Conservation (phyloP, 2,113 vertebrate species). For the Cavia porcellus region DNA sequence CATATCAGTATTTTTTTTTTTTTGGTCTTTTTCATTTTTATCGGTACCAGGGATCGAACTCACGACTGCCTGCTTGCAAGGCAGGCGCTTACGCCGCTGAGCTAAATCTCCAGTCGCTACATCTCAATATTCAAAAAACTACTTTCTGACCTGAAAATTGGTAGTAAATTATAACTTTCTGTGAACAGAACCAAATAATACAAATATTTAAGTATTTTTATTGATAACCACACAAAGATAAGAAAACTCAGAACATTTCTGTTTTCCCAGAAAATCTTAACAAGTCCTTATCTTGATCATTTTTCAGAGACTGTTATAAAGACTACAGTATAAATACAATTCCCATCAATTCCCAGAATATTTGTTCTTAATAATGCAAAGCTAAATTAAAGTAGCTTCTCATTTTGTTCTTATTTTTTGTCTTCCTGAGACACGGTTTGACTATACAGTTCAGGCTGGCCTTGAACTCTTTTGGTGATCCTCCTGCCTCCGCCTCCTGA, state of each 20-base stretch:
- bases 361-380: background rate
- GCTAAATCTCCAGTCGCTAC: no score
- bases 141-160: slow-evolving; percentile 43
- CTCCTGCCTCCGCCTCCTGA: background rate
- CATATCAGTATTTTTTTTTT: background rate
- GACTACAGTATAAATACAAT: slow-evolving; percentile 28
- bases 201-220: slow-evolving; percentile 24
- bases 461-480: background rate
- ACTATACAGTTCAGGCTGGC: background rate
- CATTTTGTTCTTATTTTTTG: background rate
- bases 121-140: slow-evolving; percentile 22
- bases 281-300: background rate
- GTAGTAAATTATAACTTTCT: slow-evolving; percentile 16
- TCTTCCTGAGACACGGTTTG: no score
- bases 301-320: slow-evolving; percentile 43
- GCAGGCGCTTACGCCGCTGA: no score
- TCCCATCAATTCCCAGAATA: slow-evolving; percentile 1
- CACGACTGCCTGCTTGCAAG: no score
- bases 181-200: slow-evolving; percentile 31
- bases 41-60: no score
- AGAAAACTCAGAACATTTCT: slow-evolving; percentile 23
- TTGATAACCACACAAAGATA: background rate
- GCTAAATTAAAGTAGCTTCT: background rate
- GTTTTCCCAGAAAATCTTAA: slow-evolving; percentile 33
- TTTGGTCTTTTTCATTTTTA: no score